These are phyloP conservation scores for Ceratoteleas bidentatus DNA, from an alignment of 1,140 invertebrate species.

Conservation along the genomic window DNA sequence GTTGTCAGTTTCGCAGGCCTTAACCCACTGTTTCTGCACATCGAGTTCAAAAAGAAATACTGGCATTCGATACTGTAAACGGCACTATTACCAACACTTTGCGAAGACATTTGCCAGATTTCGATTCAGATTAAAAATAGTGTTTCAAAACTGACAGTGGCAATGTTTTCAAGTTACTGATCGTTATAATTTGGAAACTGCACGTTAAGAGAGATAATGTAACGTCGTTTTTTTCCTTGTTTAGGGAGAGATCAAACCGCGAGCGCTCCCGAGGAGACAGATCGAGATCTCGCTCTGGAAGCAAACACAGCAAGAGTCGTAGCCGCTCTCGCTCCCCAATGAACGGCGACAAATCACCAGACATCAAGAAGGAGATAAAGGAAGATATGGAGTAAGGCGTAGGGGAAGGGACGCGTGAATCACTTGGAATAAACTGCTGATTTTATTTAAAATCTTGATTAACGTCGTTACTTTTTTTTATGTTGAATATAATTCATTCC, in stretches of 20 bases:
- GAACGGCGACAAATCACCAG: slow-evolving; percentile 83
- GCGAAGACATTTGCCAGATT: no score
- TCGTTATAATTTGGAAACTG: no score
- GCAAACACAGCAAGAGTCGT: slow-evolving; percentile 83
- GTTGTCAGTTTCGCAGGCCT: no score
- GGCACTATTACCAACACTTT: no score
- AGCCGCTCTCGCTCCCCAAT: slow-evolving; percentile 81
- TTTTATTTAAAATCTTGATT: slow-evolving; percentile 5
- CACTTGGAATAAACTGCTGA: neutral
- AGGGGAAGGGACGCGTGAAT: slow-evolving; percentile 8
- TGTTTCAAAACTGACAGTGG: no score
- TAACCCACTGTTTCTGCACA: no score
- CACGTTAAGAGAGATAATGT: neutral
- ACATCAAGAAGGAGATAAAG: slow-evolving; percentile 76
- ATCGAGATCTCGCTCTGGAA: slow-evolving; percentile 79
- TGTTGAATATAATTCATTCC: no score
- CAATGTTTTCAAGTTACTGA: no score
- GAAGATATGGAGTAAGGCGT: slow-evolving; percentile 68
- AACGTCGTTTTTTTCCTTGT: slow-evolving; percentile 35
- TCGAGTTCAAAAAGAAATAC: no score
- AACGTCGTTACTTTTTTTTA: slow-evolving; percentile 29
- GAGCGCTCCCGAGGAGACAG: slow-evolving; percentile 79
- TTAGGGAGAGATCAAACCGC: slow-evolving; percentile 79
- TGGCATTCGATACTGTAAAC: no score
- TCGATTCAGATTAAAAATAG: no score